Base-by-base conservation (phyloP, 2,797 vertebrate genomes). In the Microcaecilia unicolor region DNA sequence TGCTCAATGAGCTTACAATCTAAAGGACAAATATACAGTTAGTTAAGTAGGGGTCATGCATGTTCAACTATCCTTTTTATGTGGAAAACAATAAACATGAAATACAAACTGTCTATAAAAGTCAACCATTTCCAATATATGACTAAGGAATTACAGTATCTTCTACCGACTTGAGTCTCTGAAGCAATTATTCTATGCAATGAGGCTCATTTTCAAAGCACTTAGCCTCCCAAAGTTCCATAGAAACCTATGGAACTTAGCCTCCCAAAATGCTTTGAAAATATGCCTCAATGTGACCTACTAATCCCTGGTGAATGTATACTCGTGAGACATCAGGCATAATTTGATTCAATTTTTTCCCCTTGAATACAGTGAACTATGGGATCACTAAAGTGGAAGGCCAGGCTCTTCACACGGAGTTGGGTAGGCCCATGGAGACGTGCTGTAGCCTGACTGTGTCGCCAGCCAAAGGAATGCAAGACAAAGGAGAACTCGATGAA, bases 401-500 rank as follows among this genome's bases (percentile, higher is more conserved):
- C 25, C 86, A 90, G 36, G 35, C 81, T 18, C 51, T 92, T 51
- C 92, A 88, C 65, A 44, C 84, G 0, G 90, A 91, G 14, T 65
- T 93, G 21, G 83, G 70, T 6, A 67, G 90, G 60, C 74, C 91
- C 2, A 62, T 96, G 82, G 93, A 97, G 48, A 83, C 51, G 47
- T 96, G 92, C 41, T 93, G 76, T 75, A 80, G 48, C 3, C 68
- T 96, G 42, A 72, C 90, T 19, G 76, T 86, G 51, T 95, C 92
- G 7, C 91, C 92, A 0, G 88, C 61, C 31, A 71, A 79, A 47
- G 81, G 73, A 23, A 80, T 81, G 5, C 82, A 74, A 26, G 86
- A 81, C 38, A 94, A 92, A 34, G 69, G 78, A 2, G 91, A 95
- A 6, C 42, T 90, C 64, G 92, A 94, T 35, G 91, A 97, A 57